Conservation (phyloP, 1,140 invertebrate species). For the Glossosoma conforme region DNA sequence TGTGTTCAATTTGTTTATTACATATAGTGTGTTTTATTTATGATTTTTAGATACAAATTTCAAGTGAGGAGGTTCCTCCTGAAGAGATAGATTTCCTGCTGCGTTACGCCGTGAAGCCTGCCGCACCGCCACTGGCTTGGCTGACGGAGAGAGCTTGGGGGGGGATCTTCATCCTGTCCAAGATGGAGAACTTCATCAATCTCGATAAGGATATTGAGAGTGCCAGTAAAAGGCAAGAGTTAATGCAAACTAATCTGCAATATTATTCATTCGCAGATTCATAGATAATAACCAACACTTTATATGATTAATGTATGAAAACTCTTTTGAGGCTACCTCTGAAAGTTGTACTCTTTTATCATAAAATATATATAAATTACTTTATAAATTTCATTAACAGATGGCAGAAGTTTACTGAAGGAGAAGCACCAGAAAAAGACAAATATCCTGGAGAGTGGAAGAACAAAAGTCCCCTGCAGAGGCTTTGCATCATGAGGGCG, state of each 20-base stretch:
- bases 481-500: slow-evolving; percentile 87
- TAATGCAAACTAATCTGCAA: too few species aligned
- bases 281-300: too few species aligned
- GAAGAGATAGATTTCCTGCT: slow-evolving; percentile 85
- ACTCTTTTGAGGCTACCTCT: too few species aligned
- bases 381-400: slow-evolving; percentile 28
- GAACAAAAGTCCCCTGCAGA: slow-evolving; percentile 81
- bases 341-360: too few species aligned
- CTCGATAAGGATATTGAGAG: slow-evolving; percentile 91
- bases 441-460: slow-evolving; percentile 97
- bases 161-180: slow-evolving; percentile 74
- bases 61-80: slow-evolving; percentile 43
- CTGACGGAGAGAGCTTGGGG: slow-evolving; percentile 82
- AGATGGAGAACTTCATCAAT: slow-evolving; percentile 77
- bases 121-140: slow-evolving; percentile 78
- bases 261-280: too few species aligned
- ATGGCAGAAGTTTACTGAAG: slow-evolving; percentile 90
- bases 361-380: background rate
- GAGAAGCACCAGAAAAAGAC: slow-evolving; percentile 87
- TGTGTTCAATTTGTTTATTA: too few species aligned
- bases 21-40: too few species aligned
- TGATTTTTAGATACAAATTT: slow-evolving; percentile 25
- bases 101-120: slow-evolving; percentile 62
- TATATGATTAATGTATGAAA: too few species aligned
- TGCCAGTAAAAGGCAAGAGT: slow-evolving; percentile 69